phyloP scores from a whole-genome alignment of 2,888 invertebrate species.

The Halictus ligatus region DNA sequence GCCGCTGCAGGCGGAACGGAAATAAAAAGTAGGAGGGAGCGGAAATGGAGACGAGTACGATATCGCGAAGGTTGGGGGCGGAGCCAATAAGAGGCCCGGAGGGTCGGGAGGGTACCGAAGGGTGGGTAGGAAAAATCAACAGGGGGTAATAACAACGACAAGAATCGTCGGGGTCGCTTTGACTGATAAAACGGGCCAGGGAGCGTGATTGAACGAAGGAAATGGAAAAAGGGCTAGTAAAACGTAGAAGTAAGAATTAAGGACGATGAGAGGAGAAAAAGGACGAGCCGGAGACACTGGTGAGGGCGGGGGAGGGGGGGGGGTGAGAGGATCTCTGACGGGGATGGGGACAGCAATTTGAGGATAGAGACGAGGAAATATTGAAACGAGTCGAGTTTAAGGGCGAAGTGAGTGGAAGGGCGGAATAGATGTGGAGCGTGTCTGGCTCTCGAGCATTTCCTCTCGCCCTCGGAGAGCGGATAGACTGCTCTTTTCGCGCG shows the following conservation, averaged over 20 bases:
- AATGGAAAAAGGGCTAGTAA: slow-evolving; percentile 13
- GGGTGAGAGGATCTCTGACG: background rate
- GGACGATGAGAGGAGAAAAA: background rate
- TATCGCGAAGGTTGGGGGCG: background rate
- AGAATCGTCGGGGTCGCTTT: slow-evolving; percentile 12
- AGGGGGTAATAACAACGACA: background rate
- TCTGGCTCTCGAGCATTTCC: slow-evolving; percentile 55
- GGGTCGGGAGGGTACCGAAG: background rate
- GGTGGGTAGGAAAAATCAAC: background rate
- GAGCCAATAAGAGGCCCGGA: too few species aligned
- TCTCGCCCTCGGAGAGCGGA: slow-evolving; percentile 46
- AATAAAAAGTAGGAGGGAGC: background rate
- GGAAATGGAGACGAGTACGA: background rate
- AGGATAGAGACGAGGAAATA: slow-evolving; percentile 25
- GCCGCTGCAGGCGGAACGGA: background rate
- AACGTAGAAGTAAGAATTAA: background rate
- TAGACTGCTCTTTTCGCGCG: slow-evolving; percentile 61
- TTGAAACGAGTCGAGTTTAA: slow-evolving; percentile 25
- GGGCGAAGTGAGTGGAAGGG: background rate
- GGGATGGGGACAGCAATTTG: slow-evolving; percentile 4
- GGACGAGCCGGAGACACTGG: background rate
- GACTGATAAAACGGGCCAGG: slow-evolving; percentile 32
- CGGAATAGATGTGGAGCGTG: slow-evolving; percentile 37
- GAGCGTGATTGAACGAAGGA: slow-evolving; percentile 29
- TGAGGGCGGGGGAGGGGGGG: background rate